Conservation (phyloP, 2,797 vertebrate species). For the Amniataba percoides region DNA sequence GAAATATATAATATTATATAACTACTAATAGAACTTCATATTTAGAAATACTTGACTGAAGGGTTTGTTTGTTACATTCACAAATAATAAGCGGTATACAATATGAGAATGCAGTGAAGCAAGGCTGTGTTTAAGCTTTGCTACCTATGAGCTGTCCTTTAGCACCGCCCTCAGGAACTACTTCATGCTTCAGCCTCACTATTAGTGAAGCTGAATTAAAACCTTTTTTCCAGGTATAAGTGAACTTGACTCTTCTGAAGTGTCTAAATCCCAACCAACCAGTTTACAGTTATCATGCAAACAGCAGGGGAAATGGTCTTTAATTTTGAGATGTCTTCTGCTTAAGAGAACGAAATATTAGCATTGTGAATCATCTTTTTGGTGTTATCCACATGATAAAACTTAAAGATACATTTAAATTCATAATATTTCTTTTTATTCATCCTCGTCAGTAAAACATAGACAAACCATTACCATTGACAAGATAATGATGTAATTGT, state of each 20-base stretch:
- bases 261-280: not conserved
- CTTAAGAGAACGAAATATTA: not conserved
- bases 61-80: not conserved
- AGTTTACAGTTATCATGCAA: not conserved
- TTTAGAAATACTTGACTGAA: not conserved
- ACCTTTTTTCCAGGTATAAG: not conserved
- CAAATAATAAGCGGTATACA: too few species aligned
- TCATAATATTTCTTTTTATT: not conserved
- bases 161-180: too few species aligned
- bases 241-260: not conserved
- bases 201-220: not conserved
- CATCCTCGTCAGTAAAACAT: not conserved
- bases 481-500: slow-evolving; percentile 41
- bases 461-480: slow-evolving; percentile 15
- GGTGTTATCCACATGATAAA: not conserved
- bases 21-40: too few species aligned
- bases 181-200: too few species aligned
- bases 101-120: not conserved
- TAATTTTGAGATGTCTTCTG: not conserved
- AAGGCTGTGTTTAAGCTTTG: not conserved
- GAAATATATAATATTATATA: too few species aligned
- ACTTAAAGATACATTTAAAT: too few species aligned
- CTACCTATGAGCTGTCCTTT: too few species aligned
- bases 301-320: not conserved
- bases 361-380: not conserved